Conservation (phyloP, 2,888 invertebrate genomes). For the Heteromurus nitidus region DNA sequence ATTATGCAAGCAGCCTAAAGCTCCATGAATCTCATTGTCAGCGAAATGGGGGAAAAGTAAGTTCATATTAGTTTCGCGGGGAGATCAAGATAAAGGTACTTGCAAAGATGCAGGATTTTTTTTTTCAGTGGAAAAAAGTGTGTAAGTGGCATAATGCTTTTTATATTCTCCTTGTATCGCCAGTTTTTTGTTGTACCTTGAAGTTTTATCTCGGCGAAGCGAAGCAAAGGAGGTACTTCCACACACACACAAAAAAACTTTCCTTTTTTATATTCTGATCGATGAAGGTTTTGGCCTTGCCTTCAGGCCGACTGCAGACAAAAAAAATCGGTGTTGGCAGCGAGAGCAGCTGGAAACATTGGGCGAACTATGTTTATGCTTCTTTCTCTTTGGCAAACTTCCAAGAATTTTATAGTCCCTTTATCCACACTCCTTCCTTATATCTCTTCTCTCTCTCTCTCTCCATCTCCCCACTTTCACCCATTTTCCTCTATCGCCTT, state of each 20-base stretch:
- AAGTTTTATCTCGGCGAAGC: no score
- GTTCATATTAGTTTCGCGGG: no score
- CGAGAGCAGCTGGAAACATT: constrained; percentile 46
- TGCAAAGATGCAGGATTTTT: no score
- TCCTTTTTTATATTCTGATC: constrained; percentile 67
- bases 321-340: constrained; percentile 66
- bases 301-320: constrained; percentile 59
- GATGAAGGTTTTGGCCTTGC: constrained; percentile 70
- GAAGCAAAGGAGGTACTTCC: neutral
- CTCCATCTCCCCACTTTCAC: neutral
- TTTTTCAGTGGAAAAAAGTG: neutral
- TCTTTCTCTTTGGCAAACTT: constrained; percentile 72
- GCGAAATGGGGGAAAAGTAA: neutral
- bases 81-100: no score
- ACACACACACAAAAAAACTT: constrained; percentile 12
- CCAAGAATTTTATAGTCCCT: constrained; percentile 35
- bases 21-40: constrained; percentile 28
- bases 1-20: constrained; percentile 13
- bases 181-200: no score
- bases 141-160: neutral
- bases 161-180: neutral
- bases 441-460: neutral
- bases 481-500: no score
- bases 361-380: no score
- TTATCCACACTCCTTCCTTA: constrained; percentile 15